Percentiles rank a stretch among this genome's conserved stretches.
Evolutionary conservation across 2,113 vertebrate species (phyloP).

Genomic region (Seriola aureovittata): DNA sequence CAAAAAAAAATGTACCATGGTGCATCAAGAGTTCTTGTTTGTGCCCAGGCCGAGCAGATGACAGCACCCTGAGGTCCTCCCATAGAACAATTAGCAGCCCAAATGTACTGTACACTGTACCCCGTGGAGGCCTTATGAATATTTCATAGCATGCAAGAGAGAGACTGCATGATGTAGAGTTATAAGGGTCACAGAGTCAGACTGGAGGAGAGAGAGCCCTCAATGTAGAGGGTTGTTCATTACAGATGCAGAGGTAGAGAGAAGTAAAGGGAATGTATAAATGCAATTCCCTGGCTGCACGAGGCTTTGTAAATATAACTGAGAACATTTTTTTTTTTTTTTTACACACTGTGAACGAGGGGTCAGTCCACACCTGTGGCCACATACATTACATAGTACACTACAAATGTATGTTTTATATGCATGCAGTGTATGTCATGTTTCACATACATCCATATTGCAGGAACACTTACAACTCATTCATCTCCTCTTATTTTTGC

Average conservation of each 20-base stretch:
- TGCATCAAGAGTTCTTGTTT: conserved; percentile 16
- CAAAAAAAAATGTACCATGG: not conserved
- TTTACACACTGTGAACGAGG: conserved; percentile 6
- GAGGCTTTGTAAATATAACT: conserved; percentile 21
- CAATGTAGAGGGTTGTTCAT: conserved; percentile 33
- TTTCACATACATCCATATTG: not conserved
- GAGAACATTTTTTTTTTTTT: conserved; percentile 1
- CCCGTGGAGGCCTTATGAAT: conserved; percentile 56
- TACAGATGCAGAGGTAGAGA: not conserved
- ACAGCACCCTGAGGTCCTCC: conserved; percentile 41
- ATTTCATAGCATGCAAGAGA: conserved; percentile 50
- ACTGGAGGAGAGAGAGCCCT: conserved; percentile 17
- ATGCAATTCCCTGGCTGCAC: not conserved
- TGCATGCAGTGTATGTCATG: not conserved
- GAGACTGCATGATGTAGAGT: conserved; percentile 38
- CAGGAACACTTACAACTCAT: not conserved
- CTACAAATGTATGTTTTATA: not conserved
- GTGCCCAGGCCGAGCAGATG: not conserved
- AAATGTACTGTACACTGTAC: conserved; percentile 15
- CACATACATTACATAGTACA: not conserved
- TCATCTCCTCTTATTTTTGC: no score
- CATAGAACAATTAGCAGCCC: conserved; percentile 55
- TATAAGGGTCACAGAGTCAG: conserved; percentile 48
- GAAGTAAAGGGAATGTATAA: conserved; percentile 21
- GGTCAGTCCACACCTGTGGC: conserved; percentile 19